Evolutionary conservation across 2,797 vertebrate genomes (phyloP).

Genomic region (Hipposideros larvatus): DNA sequence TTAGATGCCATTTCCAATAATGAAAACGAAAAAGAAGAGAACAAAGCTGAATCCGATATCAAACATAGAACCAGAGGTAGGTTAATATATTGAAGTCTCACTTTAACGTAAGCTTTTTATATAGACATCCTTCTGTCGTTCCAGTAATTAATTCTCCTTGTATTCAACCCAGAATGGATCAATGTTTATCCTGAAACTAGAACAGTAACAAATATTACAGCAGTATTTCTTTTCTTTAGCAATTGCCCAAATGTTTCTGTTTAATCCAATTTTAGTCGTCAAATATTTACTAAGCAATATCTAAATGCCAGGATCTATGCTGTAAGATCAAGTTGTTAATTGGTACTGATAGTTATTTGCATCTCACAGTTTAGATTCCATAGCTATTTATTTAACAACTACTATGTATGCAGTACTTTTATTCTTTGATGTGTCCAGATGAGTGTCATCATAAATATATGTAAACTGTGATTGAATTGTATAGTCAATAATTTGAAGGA

Average conservation of each 20-base stretch:
- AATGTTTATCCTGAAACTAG: background rate
- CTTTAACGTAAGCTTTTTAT: slow-evolving; percentile 13
- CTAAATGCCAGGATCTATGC: slow-evolving; percentile 14
- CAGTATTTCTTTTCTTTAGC: slow-evolving; percentile 9
- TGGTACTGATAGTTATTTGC: slow-evolving; percentile 25
- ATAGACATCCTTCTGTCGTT: background rate
- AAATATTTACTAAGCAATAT: slow-evolving; percentile 23
- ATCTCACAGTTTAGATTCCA: slow-evolving; percentile 36
- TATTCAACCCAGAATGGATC: background rate
- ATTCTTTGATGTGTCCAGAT: background rate
- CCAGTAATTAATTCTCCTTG: background rate
- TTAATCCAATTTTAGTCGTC: slow-evolving; percentile 4
- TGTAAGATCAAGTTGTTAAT: slow-evolving; percentile 5
- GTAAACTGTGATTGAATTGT: background rate
- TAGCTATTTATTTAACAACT: slow-evolving; percentile 12
- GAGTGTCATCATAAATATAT: slow-evolving; percentile 22
- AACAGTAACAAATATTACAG: background rate
- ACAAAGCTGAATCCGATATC: slow-evolving; percentile 86
- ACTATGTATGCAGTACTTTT: background rate
- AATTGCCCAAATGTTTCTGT: background rate
- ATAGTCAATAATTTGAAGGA: slow-evolving; percentile 50
- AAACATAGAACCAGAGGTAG: slow-evolving; percentile 92
- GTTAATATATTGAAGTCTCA: background rate
- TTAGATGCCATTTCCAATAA: slow-evolving; percentile 88
- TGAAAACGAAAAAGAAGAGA: slow-evolving; percentile 88